These are phyloP conservation scores for Meriones psammophilus DNA, from an alignment of 2,797 vertebrate species.

Conservation along the genomic window DNA sequence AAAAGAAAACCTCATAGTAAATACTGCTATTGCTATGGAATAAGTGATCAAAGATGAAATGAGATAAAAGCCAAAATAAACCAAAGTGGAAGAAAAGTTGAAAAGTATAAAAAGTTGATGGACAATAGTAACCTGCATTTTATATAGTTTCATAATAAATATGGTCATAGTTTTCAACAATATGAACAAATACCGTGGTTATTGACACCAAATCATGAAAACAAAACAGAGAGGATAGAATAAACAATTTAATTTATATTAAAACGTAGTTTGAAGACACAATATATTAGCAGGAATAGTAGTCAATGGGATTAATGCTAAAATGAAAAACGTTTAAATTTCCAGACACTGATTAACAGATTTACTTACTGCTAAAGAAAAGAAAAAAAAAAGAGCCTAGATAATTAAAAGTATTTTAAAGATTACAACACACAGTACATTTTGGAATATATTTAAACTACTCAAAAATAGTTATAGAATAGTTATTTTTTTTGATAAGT, in stretches of 20 bases:
- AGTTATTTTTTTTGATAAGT: slow-evolving; percentile 10
- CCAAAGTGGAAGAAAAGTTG: not conserved
- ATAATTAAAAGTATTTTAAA: not conserved
- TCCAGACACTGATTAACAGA: not conserved
- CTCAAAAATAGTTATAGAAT: not conserved
- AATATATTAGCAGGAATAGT: not conserved
- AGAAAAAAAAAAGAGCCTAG: not conserved
- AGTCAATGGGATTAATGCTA: not conserved
- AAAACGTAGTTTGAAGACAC: not conserved
- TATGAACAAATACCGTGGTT: not conserved
- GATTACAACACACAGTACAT: not conserved
- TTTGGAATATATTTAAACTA: not conserved
- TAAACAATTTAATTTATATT: not conserved
- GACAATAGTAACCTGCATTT: not conserved
- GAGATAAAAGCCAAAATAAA: not conserved
- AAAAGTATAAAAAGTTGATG: not conserved
- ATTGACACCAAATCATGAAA: not conserved
- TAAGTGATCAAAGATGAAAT: not conserved
- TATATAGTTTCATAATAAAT: not conserved
- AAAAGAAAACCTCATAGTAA: not conserved
- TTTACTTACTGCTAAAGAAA: not conserved
- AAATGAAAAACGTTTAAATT: slow-evolving; percentile 5
- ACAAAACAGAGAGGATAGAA: not conserved
- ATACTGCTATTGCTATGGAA: not conserved
- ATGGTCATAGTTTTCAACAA: not conserved